phyloP scores from a whole-genome alignment of 2,797 vertebrate genomes.

The Neostethus bicornis region DNA sequence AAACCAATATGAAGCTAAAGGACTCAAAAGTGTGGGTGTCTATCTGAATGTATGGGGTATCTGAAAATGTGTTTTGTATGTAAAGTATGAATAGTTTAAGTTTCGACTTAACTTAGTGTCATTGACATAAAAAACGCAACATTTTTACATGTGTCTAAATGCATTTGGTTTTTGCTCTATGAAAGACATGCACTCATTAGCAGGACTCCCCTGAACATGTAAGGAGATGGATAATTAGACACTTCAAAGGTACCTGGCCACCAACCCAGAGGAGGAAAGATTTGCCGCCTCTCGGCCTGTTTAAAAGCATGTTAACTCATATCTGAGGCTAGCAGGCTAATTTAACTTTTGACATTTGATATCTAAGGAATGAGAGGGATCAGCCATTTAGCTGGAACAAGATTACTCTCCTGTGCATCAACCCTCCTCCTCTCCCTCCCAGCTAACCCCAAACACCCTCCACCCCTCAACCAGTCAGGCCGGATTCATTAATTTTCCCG shows the following conservation, averaged over 20 bases:
- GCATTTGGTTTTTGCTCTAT: constrained; percentile 16
- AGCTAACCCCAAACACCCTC: constrained; percentile 36
- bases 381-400: constrained; percentile 86
- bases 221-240: constrained; percentile 88
- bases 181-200: constrained; percentile 70
- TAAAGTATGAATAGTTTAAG: too few species aligned
- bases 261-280: constrained; percentile 80
- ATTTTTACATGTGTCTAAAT: constrained; percentile 4
- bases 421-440: constrained; percentile 30
- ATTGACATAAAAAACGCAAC: constrained; percentile 14
- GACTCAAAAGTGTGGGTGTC: constrained; percentile 37
- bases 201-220: constrained; percentile 83
- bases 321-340: constrained; percentile 86
- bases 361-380: constrained; percentile 85
- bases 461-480: constrained; percentile 73
- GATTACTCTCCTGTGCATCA: constrained; percentile 72
- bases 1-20: constrained; percentile 45
- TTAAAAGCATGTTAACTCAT: constrained; percentile 88
- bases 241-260: constrained; percentile 91
- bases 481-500: constrained; percentile 82
- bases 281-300: constrained; percentile 70
- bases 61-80: neutral
- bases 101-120: neutral
- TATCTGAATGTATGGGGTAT: constrained; percentile 43
- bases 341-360: constrained; percentile 88